Evolutionary conservation across 1,140 invertebrate genomes (phyloP).

Genomic region (Glossosoma conforme): DNA sequence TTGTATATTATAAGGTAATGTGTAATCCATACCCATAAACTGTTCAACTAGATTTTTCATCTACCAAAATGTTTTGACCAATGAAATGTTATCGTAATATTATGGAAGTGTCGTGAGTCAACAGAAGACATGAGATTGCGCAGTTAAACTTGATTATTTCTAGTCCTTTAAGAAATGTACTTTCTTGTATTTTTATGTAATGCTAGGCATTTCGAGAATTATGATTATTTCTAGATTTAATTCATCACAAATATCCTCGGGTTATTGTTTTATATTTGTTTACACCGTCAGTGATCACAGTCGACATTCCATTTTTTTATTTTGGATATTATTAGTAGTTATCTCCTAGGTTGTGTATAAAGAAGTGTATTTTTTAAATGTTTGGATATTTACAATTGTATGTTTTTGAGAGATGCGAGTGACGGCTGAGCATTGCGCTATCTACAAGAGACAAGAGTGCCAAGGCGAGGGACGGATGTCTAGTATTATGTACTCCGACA

Average conservation of each 20-base stretch:
- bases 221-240: conserved; percentile 5
- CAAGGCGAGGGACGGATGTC: conserved; percentile 17
- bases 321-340: conserved; percentile 17
- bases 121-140: conserved; percentile 16
- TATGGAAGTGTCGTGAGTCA: conserved; percentile 4
- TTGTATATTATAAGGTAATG: too few species aligned
- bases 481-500: conserved; percentile 26
- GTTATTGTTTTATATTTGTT: background rate
- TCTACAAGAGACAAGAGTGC: conserved; percentile 20
- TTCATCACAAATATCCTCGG: background rate
- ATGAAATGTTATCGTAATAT: conserved; percentile 8
- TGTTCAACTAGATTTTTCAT: background rate
- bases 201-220: conserved; percentile 14
- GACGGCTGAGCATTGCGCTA: conserved; percentile 17
- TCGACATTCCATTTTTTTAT: conserved; percentile 16
- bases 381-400: conserved; percentile 7
- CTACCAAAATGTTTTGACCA: conserved; percentile 8
- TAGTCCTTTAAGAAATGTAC: conserved; percentile 21
- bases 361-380: background rate
- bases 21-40: too few species aligned
- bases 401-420: too few species aligned
- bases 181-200: conserved; percentile 15
- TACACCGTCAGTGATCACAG: background rate
- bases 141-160: conserved; percentile 19
- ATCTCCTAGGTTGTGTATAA: conserved; percentile 14